phyloP scores from a whole-genome alignment of 35 echinoderm and acorn worm species.

The Eucidaris tribuloides region DNA sequence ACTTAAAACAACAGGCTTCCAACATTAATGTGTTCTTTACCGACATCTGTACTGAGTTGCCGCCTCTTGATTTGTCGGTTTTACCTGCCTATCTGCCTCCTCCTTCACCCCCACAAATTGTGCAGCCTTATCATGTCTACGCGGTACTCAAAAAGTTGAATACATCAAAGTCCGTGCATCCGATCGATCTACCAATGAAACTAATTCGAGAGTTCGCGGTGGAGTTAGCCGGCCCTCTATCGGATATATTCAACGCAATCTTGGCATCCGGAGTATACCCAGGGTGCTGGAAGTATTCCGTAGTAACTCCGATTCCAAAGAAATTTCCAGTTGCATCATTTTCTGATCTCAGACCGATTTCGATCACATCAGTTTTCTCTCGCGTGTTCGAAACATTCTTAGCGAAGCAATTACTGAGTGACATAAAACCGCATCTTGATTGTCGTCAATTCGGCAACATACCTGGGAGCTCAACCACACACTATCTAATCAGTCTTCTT shows the following conservation, averaged over 20 bases:
- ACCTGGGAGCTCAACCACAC: background rate
- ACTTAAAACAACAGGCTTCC: too few species aligned
- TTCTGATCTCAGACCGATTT: too few species aligned
- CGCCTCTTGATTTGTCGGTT: too few species aligned
- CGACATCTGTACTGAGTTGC: too few species aligned
- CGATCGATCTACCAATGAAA: background rate
- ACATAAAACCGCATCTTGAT: background rate
- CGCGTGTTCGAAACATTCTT: background rate
- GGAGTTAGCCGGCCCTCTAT: too few species aligned
- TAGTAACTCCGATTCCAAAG: too few species aligned
- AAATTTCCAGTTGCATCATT: too few species aligned
- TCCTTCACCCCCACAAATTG: background rate
- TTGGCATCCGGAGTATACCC: too few species aligned
- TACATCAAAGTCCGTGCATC: background rate
- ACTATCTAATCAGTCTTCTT: background rate
- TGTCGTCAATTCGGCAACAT: background rate
- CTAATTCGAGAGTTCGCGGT: too few species aligned
- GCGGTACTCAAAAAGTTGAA: background rate
- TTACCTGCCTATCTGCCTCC: background rate
- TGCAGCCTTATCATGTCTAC: background rate
- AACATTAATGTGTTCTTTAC: too few species aligned
- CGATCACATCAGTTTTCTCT: background rate
- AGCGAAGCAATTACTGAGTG: background rate
- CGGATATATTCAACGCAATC: too few species aligned
- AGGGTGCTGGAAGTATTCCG: too few species aligned